These are phyloP conservation scores for Simalia tracyae DNA, from an alignment of 2,797 vertebrate genomes.

Conservation along the genomic window DNA sequence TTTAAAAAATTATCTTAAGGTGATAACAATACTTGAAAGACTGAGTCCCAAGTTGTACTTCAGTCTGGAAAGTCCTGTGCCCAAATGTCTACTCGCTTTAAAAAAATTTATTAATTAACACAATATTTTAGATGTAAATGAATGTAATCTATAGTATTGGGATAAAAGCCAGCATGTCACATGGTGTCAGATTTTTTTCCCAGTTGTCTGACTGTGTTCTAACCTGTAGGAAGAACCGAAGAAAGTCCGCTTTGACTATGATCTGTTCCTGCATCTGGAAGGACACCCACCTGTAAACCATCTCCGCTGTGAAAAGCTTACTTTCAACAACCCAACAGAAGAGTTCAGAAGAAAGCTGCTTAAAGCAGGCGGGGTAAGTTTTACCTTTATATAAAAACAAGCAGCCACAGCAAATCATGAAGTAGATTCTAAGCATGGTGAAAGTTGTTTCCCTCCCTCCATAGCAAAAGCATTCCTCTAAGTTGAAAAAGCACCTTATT, in stretches of 20 bases:
- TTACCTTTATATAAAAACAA: conserved; percentile 34
- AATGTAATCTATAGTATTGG: background rate
- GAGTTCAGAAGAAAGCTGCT: conserved; percentile 95
- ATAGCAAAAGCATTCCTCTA: background rate
- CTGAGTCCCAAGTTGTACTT: background rate
- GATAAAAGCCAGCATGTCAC: conserved; percentile 39
- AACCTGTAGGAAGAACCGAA: conserved; percentile 93
- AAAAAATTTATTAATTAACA: background rate
- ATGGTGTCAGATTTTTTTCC: conserved; percentile 43
- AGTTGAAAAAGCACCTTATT: background rate
- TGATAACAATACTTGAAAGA: background rate
- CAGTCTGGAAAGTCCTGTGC: background rate
- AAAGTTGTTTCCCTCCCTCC: background rate
- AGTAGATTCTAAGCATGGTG: conserved; percentile 39
- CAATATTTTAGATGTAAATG: background rate
- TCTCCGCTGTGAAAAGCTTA: conserved; percentile 98
- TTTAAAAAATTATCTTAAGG: background rate
- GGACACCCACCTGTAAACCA: conserved; percentile 99
- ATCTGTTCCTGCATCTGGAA: conserved; percentile 97
- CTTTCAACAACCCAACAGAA: conserved; percentile 98
- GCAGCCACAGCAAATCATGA: conserved; percentile 22
- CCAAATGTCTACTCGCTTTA: background rate
- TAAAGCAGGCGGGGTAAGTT: conserved; percentile 94
- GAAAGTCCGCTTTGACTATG: conserved; percentile 99
- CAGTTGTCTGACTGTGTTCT: conserved; percentile 54